Conservation (phyloP, 2,888 invertebrate genomes). For the Lycophotia porphyrea region DNA sequence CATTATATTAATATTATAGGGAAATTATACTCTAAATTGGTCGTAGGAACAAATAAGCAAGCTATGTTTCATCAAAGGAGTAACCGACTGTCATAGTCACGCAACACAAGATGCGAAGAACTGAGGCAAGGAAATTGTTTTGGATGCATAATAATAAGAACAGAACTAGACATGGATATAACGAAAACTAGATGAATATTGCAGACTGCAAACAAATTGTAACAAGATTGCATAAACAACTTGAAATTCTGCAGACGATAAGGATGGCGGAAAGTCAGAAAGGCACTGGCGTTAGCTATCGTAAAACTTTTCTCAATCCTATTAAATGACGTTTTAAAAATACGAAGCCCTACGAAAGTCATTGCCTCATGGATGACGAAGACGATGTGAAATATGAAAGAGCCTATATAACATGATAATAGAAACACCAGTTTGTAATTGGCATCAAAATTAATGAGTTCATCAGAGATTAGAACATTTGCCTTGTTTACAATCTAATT, state of each 20-base stretch:
- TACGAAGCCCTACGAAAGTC: neutral
- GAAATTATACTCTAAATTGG: too few relatives aligned
- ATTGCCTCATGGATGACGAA: neutral
- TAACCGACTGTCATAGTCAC: neutral
- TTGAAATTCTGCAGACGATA: neutral
- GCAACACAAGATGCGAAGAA: neutral
- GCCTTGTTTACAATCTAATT: slow-evolving; percentile 18
- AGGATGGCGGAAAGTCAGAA: neutral
- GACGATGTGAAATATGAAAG: neutral
- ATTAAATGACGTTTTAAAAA: neutral
- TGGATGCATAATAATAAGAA: neutral
- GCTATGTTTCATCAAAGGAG: neutral
- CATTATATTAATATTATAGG: too few relatives aligned
- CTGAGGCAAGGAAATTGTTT: too few relatives aligned
- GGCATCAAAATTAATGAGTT: slow-evolving; percentile 20
- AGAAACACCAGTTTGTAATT: neutral
- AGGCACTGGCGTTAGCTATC: neutral
- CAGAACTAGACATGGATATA: neutral
- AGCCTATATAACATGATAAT: neutral
- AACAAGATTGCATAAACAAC: neutral
- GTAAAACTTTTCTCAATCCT: neutral
- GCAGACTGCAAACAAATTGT: neutral
- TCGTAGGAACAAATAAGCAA: neutral
- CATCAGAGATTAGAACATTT: slow-evolving; percentile 2
- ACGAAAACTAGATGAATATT: neutral